Evolutionary conservation across 1,140 invertebrate species (phyloP).

Genomic region (Ceratina australensis): DNA sequence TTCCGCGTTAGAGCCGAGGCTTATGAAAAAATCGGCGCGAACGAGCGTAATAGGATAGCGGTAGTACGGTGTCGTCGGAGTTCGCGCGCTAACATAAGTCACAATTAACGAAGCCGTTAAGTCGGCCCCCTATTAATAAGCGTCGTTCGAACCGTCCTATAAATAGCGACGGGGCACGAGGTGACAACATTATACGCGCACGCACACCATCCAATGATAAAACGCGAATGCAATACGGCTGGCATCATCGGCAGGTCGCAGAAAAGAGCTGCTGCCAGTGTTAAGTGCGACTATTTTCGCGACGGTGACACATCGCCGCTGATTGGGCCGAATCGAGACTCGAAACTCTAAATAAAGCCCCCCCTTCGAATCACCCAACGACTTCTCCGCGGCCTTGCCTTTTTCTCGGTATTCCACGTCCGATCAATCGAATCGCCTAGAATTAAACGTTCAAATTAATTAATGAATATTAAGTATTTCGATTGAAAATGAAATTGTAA

Average conservation of each 20-base stretch:
- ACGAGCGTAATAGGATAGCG: conserved; percentile 8
- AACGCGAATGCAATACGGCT: conserved; percentile 52
- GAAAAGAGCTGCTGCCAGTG: conserved; percentile 61
- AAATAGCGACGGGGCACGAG: conserved; percentile 64
- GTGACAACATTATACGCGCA: conserved; percentile 55
- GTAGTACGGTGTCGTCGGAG: conserved; percentile 1
- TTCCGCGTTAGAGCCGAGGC: too few relatives aligned
- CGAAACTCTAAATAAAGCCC: conserved; percentile 66
- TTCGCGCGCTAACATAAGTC: conserved; percentile 60
- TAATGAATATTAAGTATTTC: too few relatives aligned
- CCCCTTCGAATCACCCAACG: conserved; percentile 33
- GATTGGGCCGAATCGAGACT: conserved; percentile 66
- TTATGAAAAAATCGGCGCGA: conserved; percentile 51
- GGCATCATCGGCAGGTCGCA: conserved; percentile 66
- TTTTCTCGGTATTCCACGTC: not conserved
- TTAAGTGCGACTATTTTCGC: conserved; percentile 72
- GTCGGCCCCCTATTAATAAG: conserved; percentile 70
- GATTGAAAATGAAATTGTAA: too few relatives aligned
- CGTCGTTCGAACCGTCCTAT: conserved; percentile 65
- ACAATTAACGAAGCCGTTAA: conserved; percentile 70
- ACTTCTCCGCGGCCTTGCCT: not conserved
- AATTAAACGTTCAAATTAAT: too few relatives aligned
- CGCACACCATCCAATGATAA: conserved; percentile 26
- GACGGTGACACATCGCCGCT: conserved; percentile 69
- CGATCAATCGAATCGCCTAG: too few relatives aligned